Evolutionary conservation across 2,797 vertebrate genomes (phyloP), one percentile per base, ranked within the genome.

Genomic region (Apogon hyalosoma): DNA sequence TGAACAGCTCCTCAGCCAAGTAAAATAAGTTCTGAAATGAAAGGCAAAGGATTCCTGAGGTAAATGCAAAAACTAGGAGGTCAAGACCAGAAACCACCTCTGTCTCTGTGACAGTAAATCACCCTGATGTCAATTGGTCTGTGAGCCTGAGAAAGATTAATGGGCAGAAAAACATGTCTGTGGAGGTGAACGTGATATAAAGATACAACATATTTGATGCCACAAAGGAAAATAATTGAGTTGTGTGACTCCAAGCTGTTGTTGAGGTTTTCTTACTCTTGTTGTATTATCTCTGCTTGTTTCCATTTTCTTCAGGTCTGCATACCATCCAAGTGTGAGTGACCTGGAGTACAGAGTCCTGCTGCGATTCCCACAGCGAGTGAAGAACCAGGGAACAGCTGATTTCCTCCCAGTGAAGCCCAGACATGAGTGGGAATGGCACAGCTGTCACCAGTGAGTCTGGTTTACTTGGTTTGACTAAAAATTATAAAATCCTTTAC

Each of bases 381-480:
- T 96, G 49, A 96, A 95, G 90, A 95, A 96, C 79, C 95, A 94
- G 71, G 94, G 95, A 50, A 94, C 94, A 0, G 92, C 92, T 0
- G 94, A 96, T 77, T 95, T 96, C 77, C 94, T 95, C 28, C 95
- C 95, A 0, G 64, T 91, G 73, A 95, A 92, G 75, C 94, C 94
- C 24, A 88, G 89, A 36, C 93, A 94, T n/a, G 86, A 93, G 51
- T 96, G 95, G 95, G 95, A 96, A 76, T 96, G 95, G 95, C 95
- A 96, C 85, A 95, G 93, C 85, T 96, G 95, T 63, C 95, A 96
- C 66, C 94, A 94, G 95, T 96, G 59, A 92, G 93, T 90, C 4
- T 28, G 24, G 4, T 28, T 6, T 4, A 28, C 24, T 28, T 2
- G 24, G 24, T 28, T 28, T 28, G 24, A 28, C 24, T 28, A 28